These are phyloP conservation scores for Acleris holmiana DNA, from an alignment of 2,888 invertebrate genomes.

Conservation along the genomic window DNA sequence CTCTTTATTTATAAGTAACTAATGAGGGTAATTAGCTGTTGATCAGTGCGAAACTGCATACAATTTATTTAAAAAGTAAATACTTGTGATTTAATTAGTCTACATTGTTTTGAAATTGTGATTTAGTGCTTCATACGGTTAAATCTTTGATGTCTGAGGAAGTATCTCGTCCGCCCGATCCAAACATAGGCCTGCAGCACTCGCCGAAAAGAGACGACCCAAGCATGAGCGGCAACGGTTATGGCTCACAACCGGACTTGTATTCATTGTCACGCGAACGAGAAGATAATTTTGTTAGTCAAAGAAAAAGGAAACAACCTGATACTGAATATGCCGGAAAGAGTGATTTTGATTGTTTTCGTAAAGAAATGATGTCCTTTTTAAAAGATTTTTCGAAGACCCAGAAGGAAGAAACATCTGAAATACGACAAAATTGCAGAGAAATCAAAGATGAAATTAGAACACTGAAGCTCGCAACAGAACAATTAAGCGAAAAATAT, in stretches of 20 bases:
- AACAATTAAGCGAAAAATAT: too few species aligned
- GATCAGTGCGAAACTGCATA: too few species aligned
- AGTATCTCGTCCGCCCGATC: too few species aligned
- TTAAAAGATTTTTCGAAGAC: background rate
- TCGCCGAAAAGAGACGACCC: background rate
- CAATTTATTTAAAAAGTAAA: too few species aligned
- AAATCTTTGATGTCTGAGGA: too few species aligned
- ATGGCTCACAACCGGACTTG: background rate
- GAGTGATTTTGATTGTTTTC: background rate
- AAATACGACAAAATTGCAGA: conserved; percentile 3
- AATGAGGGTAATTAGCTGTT: too few species aligned
- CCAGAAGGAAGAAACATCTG: background rate
- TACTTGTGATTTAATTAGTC: too few species aligned
- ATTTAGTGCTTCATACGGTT: too few species aligned
- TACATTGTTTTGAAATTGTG: too few species aligned
- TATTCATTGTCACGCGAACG: too few species aligned
- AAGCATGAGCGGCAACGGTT: background rate
- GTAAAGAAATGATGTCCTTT: conserved; percentile 10
- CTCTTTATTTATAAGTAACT: too few species aligned
- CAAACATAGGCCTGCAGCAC: background rate
- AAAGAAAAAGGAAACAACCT: conserved; percentile 4
- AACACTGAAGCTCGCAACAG: background rate
- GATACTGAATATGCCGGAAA: background rate
- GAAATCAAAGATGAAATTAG: conserved; percentile 7
- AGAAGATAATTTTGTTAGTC: background rate